Percentiles rank a stretch among this genome's conserved stretches.
Conservation (phyloP, 2,113 vertebrate species). For the Enhydra lutris region DNA sequence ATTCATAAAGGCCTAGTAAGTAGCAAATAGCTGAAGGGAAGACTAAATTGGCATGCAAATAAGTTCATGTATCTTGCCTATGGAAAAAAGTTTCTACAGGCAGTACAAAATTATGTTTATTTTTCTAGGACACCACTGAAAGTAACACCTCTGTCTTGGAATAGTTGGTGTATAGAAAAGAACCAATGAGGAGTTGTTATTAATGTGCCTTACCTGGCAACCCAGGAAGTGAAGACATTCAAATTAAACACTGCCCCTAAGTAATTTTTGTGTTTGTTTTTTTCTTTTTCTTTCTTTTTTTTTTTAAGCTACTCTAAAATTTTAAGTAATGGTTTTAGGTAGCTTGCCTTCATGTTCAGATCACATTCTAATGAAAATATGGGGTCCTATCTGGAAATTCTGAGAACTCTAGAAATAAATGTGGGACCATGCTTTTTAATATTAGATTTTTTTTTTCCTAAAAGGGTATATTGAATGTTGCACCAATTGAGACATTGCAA, state of each 20-base stretch:
- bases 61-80: background rate
- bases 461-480: background rate
- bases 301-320: background rate
- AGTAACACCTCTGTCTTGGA: background rate
- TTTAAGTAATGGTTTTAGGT: background rate
- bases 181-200: background rate
- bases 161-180: background rate
- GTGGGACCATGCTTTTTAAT: background rate
- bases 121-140: background rate
- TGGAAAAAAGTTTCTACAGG: constrained; percentile 6
- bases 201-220: background rate
- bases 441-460: background rate
- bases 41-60: background rate
- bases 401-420: background rate
- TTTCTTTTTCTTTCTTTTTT: background rate
- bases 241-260: background rate
- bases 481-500: background rate
- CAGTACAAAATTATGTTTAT: background rate
- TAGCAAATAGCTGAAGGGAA: background rate
- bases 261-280: background rate
- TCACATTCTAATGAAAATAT: background rate
- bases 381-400: background rate
- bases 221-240: constrained; percentile 28
- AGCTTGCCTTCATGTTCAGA: background rate
- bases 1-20: background rate